phyloP scores from a whole-genome alignment of 2,797 vertebrate species.

The Nyctibius grandis region DNA sequence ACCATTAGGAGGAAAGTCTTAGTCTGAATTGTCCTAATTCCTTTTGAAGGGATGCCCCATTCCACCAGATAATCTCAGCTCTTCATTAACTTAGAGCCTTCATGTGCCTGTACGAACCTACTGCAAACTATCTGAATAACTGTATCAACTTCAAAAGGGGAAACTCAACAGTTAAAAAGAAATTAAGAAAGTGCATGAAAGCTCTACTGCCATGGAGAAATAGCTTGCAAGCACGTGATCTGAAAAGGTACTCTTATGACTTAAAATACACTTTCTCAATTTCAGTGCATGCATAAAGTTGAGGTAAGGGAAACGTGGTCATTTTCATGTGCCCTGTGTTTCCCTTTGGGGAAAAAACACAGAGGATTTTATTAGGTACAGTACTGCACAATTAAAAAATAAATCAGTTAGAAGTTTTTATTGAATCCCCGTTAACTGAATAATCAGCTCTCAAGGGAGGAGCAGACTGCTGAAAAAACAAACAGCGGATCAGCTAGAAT shows the following conservation, averaged over 20 bases:
- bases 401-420: slow-evolving; percentile 11
- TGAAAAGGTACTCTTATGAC: background rate
- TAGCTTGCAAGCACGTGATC: background rate
- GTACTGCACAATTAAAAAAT: background rate
- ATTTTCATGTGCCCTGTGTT: background rate
- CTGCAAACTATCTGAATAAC: background rate
- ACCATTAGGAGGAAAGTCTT: background rate
- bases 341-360: background rate
- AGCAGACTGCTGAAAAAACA: background rate
- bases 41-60: background rate
- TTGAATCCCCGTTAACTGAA: background rate
- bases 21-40: background rate
- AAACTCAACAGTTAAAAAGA: background rate
- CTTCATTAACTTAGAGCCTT: background rate
- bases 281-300: background rate
- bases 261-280: background rate
- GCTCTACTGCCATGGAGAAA: background rate
- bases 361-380: background rate
- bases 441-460: background rate
- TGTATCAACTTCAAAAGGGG: background rate
- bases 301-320: background rate
- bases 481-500: background rate
- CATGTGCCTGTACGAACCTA: background rate
- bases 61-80: background rate
- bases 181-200: background rate